Percentiles rank a stretch among this genome's conserved stretches.
Conservation (phyloP, 1,140 invertebrate genomes). For the Drosophila trapezifrons region DNA sequence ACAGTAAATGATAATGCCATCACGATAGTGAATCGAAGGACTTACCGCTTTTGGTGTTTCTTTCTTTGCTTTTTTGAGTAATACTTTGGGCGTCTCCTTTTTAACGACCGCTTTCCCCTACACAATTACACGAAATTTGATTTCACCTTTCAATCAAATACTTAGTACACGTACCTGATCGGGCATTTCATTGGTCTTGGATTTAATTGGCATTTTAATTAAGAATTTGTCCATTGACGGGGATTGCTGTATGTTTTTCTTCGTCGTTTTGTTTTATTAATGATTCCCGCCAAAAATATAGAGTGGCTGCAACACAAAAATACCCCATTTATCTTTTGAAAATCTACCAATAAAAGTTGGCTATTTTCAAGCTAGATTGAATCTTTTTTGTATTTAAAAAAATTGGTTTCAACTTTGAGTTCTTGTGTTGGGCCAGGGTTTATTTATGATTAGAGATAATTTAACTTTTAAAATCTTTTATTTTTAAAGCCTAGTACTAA, state of each 20-base stretch:
- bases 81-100: constrained; percentile 31
- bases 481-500: too few species aligned
- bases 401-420: too few species aligned
- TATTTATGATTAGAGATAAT: too few species aligned
- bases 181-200: constrained; percentile 7
- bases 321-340: neutral
- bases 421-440: too few species aligned
- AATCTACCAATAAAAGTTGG: neutral
- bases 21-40: too few species aligned
- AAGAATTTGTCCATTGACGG: constrained; percentile 62
- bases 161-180: constrained; percentile 20
- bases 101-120: constrained; percentile 18
- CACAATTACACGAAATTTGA: neutral
- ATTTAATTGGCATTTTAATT: constrained; percentile 58
- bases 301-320: neutral
- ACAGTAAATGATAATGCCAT: neutral
- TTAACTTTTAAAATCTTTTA: too few species aligned
- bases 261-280: constrained; percentile 17
- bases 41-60: constrained; percentile 16
- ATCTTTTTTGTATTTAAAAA: neutral
- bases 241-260: neutral
- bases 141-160: rapidly evolving
- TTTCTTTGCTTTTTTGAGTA: neutral
- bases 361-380: constrained; percentile 1
- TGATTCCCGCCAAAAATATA: constrained; percentile 55